Evolutionary conservation across 2,888 invertebrate genomes (phyloP).

Genomic region (Cheilosia urbana): DNA sequence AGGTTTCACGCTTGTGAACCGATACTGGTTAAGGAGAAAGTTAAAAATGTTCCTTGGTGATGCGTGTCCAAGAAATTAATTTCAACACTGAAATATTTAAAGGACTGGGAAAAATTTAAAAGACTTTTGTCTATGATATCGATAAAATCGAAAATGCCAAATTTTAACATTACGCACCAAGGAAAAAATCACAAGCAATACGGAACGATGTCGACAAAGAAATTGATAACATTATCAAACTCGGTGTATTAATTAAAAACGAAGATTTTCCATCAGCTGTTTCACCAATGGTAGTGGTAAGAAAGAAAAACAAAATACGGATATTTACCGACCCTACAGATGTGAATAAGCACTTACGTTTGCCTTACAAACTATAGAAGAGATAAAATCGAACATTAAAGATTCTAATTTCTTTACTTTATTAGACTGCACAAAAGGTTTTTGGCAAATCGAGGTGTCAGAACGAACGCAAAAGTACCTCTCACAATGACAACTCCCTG

Average conservation of each 20-base stretch:
- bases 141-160: no score
- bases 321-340: conserved; percentile 1
- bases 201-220: conserved; percentile 58
- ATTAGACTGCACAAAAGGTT: conserved; percentile 69
- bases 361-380: conserved; percentile 66
- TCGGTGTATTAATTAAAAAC: neutral
- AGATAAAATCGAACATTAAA: conserved; percentile 63
- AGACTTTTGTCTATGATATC: no score
- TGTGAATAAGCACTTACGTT: conserved; percentile 62
- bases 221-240: conserved; percentile 59
- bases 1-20: neutral
- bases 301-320: conserved; percentile 58
- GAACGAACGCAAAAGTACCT: conserved; percentile 70
- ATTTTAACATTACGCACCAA: no score
- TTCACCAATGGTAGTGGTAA: conserved; percentile 29
- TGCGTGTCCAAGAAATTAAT: no score
- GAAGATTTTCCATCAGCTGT: no score
- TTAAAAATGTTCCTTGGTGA: no score
- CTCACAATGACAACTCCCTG: conserved; percentile 73
- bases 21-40: conserved; percentile 31
- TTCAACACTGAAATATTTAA: no score
- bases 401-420: conserved; percentile 66
- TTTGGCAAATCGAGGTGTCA: conserved; percentile 75
- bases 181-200: conserved; percentile 6
- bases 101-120: no score